These are phyloP conservation scores for Punctoribates punctum DNA, from an alignment of 2,888 invertebrate species.

Conservation along the genomic window DNA sequence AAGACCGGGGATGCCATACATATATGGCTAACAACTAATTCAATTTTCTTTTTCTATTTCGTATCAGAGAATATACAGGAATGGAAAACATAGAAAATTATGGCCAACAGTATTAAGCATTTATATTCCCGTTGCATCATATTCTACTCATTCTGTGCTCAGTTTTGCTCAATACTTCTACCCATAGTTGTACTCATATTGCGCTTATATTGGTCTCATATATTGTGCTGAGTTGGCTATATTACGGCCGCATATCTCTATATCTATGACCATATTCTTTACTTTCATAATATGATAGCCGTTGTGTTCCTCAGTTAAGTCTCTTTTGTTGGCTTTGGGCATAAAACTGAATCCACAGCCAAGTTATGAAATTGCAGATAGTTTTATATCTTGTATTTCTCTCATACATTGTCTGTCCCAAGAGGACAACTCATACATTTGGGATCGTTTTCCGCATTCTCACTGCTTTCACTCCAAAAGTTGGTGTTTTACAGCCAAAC, in stretches of 20 bases:
- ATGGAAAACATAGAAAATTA: background rate
- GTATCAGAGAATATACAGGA: too few species aligned
- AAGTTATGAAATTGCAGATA: conserved; percentile 32
- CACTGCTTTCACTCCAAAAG: conserved; percentile 15
- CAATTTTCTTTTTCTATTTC: background rate
- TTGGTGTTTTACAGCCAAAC: conserved; percentile 33
- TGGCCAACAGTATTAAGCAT: conserved; percentile 30
- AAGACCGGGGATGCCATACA: background rate
- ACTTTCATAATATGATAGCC: background rate
- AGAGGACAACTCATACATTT: conserved; percentile 16
- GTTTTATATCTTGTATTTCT: conserved; percentile 9
- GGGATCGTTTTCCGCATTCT: conserved; percentile 28
- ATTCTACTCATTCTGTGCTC: too few species aligned
- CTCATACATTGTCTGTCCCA: conserved; percentile 16
- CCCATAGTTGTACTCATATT: too few species aligned
- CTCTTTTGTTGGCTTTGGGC: conserved; percentile 21
- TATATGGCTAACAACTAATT: background rate
- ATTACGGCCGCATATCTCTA: background rate
- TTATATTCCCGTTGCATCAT: conserved; percentile 25
- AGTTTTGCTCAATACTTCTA: too few species aligned
- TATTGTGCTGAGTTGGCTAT: conserved; percentile 19
- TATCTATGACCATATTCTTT: background rate
- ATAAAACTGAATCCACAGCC: conserved; percentile 9
- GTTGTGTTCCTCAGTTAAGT: too few species aligned
- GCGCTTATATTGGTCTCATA: too few species aligned